These are phyloP conservation scores for sheep (Ovis aries) DNA, from an alignment of 2,113 vertebrate genomes.

Conservation along the genomic window DNA sequence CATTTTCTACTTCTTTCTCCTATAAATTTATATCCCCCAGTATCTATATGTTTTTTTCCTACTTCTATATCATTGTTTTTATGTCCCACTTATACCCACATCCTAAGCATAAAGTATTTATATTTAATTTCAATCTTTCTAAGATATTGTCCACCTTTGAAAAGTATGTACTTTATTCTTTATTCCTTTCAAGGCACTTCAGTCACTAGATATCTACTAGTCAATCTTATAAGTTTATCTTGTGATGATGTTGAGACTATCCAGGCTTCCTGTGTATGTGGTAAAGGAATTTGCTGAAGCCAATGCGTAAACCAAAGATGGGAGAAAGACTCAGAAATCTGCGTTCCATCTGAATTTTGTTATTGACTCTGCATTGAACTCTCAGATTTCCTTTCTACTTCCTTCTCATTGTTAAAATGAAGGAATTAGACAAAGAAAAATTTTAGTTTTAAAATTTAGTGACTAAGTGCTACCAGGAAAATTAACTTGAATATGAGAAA, in stretches of 20 bases:
- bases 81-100: neutral
- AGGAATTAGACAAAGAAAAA: neutral
- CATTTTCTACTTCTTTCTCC: neutral
- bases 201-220: neutral
- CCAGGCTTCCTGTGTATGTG: neutral
- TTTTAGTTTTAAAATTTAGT: neutral
- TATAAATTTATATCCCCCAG: neutral
- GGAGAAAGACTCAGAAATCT: neutral
- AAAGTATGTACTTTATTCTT: neutral
- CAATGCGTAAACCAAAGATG: neutral
- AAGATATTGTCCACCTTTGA: neutral
- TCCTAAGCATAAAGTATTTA: neutral
- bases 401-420: neutral
- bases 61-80: neutral
- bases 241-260: neutral
- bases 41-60: neutral
- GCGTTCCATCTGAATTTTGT: neutral
- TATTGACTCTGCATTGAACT: neutral
- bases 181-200: neutral
- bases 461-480: neutral
- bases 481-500: neutral
- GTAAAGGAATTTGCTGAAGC: neutral
- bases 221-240: neutral
- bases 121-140: neutral
- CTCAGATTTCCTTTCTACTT: neutral